Evolutionary conservation across 1,140 invertebrate genomes (phyloP), one percentile per base, ranked within the genome.

Genomic region (Lordiphosa collinella): DNA sequence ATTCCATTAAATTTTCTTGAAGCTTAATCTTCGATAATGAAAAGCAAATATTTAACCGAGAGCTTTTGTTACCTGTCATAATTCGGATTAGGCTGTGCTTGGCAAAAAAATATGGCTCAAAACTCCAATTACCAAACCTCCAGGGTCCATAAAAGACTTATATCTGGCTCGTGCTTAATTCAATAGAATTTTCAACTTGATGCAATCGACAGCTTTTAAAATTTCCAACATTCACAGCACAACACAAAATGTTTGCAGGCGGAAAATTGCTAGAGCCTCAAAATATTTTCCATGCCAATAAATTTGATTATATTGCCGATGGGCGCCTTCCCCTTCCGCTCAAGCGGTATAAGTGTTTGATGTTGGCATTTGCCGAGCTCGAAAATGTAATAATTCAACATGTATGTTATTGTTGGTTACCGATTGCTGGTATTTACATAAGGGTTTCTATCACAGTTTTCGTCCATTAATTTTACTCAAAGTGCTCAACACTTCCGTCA

Each of bases 181-280:
- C 62, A 80, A 80, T 82, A 55, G 78, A 53, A 67, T 57, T 40
- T 40, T 67, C 49, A 61, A 51, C n/a, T 25, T 47, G 54, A 60
- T 80, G 71, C 78, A 80, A 82, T 80, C 66, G 76, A 82, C 76
- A 82, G 76, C 71, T 76, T 62, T 50, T 63, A 57, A 82, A 75
- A 74, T 76, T 75, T 64, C 47, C 41, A 57, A 60, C 61, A 49
- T 64, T 44, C 63, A 67, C 47, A 50, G 51, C 54, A 59, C 47
- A 50, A 52, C 54, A 59, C 51, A 59, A 41, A 55, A 65, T 50
- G 61, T 69, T 29, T 22, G 11, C 16, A 50, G 29, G 34, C 16
- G 14, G 54, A 54, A 68, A 50, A 68, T 68, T 63, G 48, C 16
- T 36, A 49, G 49, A 67, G 25, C 53, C 43, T 59, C 50, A 69